phyloP scores from a whole-genome alignment of 2,797 vertebrate genomes.

The Propithecus deckenii region DNA sequence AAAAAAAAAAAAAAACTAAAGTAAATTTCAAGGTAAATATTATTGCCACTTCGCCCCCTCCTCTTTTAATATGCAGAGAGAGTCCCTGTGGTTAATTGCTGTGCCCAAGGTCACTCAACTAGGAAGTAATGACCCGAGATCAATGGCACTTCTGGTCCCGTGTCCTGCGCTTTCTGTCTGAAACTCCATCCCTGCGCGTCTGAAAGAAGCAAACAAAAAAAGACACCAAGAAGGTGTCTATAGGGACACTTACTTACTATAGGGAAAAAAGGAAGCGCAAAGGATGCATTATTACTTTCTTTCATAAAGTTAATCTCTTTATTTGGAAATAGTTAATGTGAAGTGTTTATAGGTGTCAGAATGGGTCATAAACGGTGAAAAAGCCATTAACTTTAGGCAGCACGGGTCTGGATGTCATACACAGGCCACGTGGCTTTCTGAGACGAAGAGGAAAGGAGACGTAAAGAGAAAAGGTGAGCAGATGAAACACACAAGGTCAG shows the following conservation, averaged over 20 bases:
- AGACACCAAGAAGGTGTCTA: too few relatives aligned
- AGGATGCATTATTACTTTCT: background rate
- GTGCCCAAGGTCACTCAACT: background rate
- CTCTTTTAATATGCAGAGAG: background rate
- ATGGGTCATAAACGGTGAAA: background rate
- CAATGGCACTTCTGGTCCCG: background rate
- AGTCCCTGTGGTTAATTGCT: background rate
- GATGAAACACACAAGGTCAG: background rate
- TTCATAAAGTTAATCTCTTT: background rate
- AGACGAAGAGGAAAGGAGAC: background rate
- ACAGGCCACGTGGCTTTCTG: background rate
- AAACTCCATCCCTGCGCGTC: background rate
- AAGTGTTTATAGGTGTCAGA: background rate
- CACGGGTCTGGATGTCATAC: background rate
- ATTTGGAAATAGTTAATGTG: background rate
- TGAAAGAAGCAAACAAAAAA: background rate
- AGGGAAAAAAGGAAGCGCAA: background rate
- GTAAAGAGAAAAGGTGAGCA: background rate
- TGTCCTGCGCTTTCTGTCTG: background rate
- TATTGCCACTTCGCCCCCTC: fast-evolving
- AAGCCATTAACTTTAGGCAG: background rate
- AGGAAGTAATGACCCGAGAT: background rate
- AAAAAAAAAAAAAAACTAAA: background rate
- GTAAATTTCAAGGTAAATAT: background rate
- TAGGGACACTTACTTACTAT: background rate